These are phyloP conservation scores for Laterallus jamaicensis DNA, from an alignment of 2,113 vertebrate species.

Conservation along the genomic window DNA sequence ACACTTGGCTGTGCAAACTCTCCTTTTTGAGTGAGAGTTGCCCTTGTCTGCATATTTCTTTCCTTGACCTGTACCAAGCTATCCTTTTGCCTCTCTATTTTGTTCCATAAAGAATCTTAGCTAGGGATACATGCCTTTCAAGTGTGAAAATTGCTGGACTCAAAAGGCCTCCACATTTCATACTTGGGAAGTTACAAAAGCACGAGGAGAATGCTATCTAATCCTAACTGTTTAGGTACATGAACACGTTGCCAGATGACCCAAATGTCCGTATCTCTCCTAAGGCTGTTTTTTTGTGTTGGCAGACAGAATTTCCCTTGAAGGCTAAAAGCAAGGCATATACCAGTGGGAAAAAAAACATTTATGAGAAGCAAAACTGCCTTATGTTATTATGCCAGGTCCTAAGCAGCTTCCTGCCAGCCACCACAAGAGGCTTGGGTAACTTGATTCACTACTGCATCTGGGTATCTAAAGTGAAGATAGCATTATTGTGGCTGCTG, in stretches of 20 bases:
- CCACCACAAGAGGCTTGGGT: background rate
- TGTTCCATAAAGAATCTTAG: background rate
- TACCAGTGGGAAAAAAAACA: background rate
- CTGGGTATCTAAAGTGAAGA: background rate
- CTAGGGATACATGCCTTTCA: background rate
- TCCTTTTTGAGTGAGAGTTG: background rate
- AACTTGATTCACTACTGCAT: background rate
- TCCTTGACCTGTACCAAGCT: background rate
- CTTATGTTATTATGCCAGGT: background rate
- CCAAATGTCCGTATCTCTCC: background rate
- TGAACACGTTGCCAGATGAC: background rate
- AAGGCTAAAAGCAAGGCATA: background rate
- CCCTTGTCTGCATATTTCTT: background rate
- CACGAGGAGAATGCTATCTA: background rate
- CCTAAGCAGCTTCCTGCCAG: background rate
- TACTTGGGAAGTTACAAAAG: background rate
- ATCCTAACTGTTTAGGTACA: conserved; percentile 8
- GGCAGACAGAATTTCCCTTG: background rate
- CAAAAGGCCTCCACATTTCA: background rate
- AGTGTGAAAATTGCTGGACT: conserved; percentile 26
- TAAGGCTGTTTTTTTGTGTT: background rate
- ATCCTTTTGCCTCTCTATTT: background rate
- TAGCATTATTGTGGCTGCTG: background rate
- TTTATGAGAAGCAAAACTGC: background rate
- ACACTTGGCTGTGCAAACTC: background rate